Base-by-base conservation (phyloP, 1,140 invertebrate species). In the Drusus annulatus region DNA sequence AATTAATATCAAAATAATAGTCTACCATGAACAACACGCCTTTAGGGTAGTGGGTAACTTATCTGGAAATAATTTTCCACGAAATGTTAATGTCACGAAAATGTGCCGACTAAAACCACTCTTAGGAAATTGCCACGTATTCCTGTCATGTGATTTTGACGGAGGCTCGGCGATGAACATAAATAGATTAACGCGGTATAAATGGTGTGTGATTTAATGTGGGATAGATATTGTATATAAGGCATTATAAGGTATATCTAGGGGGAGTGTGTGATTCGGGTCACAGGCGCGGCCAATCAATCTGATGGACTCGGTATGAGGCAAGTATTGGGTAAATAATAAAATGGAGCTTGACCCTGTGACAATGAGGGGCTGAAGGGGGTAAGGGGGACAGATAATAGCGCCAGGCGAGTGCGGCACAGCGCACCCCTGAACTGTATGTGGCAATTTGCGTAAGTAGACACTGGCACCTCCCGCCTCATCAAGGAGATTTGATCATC, bases 271-370 rank as follows among this genome's bases (percentile, higher is more conserved):
- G 62, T 65, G 60, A 31, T 65, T 65, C 15, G 62, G 62, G 62
- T 65, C 25, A 65, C n/a, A 65, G 62, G 62, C 31, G 62, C 25
- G 62, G 62, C n/a, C 25, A 65, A 65, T 65, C 62, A n/a, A 65
- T 65, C 62, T 31, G 62, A 65, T 21, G 25, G 62, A 36, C 25
- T 56, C 54, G 0, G 5, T 56, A 56, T 21, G n/a, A 56, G 54
- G 8, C 6, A 56, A 19, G n/a, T 56, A 21, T 45, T 45, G 10
- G 36, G 10, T 45, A 45, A 10, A 45, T 45, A 45, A 10, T 45
- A 45, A 45, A 45, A 45, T 45, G 36, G 36, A 45, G 36, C 36
- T 45, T 45, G 36, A 45, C 36, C 36, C 36, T 45, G 36, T 45
- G 36, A 45, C 36, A 45, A 45, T 13, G 31, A 7, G 31, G 31